A percentile compares a stretch with the other conserved stretches of the same genome.
These are phyloP conservation scores for Alfaro cultratus DNA, from an alignment of 2,797 vertebrate species.

Conservation along the genomic window DNA sequence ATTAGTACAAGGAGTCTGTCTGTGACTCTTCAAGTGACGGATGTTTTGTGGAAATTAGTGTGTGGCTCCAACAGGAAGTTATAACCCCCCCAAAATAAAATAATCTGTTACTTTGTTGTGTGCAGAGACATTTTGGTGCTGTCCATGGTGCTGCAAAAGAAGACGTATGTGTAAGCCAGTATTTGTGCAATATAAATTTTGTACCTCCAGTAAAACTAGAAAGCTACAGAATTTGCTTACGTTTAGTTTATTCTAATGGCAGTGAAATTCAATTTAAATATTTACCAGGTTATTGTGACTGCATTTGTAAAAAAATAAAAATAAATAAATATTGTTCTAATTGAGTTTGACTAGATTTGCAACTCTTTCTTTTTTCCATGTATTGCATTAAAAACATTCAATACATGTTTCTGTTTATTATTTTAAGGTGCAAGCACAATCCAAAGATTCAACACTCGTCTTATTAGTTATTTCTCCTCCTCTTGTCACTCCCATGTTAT, in stretches of 20 bases:
- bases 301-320: neutral
- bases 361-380: neutral
- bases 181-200: neutral
- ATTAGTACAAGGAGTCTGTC: conserved; percentile 4
- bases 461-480: conserved; percentile 7
- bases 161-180: neutral
- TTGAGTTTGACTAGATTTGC: neutral
- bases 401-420: neutral
- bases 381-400: no score
- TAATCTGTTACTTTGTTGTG: neutral
- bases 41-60: neutral
- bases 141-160: conserved; percentile 6
- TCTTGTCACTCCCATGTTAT: conserved; percentile 19
- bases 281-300: neutral
- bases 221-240: neutral
- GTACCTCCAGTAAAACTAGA: neutral
- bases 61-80: neutral
- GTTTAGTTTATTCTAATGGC: neutral
- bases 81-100: neutral
- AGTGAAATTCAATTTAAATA: neutral
- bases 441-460: neutral
- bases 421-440: neutral
- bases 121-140: neutral
- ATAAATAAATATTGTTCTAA: neutral
- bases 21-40: neutral